Conservation (phyloP, 2,888 invertebrate genomes). For the Anodontia alba region DNA sequence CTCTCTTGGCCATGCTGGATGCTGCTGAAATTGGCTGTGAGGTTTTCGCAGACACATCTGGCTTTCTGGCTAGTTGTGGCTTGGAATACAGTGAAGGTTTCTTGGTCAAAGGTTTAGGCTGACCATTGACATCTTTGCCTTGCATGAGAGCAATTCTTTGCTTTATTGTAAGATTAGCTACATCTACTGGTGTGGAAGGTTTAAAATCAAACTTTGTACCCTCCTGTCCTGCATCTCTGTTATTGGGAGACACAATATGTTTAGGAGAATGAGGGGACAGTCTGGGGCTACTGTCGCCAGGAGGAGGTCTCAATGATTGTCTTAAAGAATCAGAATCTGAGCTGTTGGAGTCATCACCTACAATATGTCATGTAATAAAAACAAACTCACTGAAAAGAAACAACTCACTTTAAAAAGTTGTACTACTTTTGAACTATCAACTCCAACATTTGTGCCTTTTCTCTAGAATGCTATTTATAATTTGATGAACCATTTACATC, state of each 20-base stretch:
- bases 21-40: background rate
- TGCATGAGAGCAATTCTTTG: slow-evolving; percentile 47
- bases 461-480: too few relatives aligned
- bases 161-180: slow-evolving; percentile 32
- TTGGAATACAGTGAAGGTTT: slow-evolving; percentile 10
- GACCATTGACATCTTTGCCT: slow-evolving; percentile 25
- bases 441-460: too few relatives aligned
- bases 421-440: too few relatives aligned
- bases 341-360: background rate
- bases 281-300: background rate
- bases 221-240: background rate
- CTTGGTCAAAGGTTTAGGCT: background rate
- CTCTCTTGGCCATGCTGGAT: background rate
- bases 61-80: slow-evolving; percentile 2
- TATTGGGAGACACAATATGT: background rate
- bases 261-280: background rate
- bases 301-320: background rate
- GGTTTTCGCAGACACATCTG: background rate
- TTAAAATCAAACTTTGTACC: slow-evolving; percentile 3
- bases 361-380: background rate
- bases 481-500: too few relatives aligned
- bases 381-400: too few relatives aligned
- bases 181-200: slow-evolving; percentile 10
- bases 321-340: background rate
- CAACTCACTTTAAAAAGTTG: too few relatives aligned